These are phyloP conservation scores for Oasisia sp. DNA, from an alignment of 2,888 invertebrate genomes.

Conservation along the genomic window DNA sequence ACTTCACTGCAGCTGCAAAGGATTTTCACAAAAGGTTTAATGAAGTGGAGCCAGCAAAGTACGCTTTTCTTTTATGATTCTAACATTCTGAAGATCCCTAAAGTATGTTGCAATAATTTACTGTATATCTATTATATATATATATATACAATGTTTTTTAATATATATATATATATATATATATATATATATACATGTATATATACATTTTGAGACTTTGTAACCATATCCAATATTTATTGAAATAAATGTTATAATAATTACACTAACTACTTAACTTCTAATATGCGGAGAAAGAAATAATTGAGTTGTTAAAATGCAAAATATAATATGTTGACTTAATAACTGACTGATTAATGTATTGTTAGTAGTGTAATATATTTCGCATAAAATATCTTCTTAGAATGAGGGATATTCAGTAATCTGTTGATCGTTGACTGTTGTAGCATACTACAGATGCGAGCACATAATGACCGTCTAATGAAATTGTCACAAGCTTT, in stretches of 20 bases:
- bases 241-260: not conserved
- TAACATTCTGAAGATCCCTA: not conserved
- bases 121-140: not conserved
- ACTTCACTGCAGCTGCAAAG: conserved; percentile 41
- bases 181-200: no score
- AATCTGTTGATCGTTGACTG: not conserved
- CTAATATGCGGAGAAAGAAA: not conserved
- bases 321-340: not conserved
- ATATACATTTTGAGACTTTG: not conserved
- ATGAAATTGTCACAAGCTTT: conserved; percentile 56
- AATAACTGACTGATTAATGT: not conserved
- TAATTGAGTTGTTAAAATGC: not conserved
- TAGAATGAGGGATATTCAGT: not conserved
- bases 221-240: not conserved
- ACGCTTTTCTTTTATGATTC: conserved; percentile 17
- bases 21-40: conserved; percentile 37
- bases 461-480: conserved; percentile 54
- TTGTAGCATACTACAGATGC: conserved; percentile 55
- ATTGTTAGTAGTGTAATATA: no score
- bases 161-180: no score
- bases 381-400: not conserved
- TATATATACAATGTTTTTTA: no score
- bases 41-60: conserved; percentile 33
- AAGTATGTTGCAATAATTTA: not conserved
- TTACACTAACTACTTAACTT: not conserved